Percentiles rank a stretch among this genome's conserved stretches.
phyloP scores from a whole-genome alignment of 2,113 vertebrate genomes.

The Nothocercus julius region DNA sequence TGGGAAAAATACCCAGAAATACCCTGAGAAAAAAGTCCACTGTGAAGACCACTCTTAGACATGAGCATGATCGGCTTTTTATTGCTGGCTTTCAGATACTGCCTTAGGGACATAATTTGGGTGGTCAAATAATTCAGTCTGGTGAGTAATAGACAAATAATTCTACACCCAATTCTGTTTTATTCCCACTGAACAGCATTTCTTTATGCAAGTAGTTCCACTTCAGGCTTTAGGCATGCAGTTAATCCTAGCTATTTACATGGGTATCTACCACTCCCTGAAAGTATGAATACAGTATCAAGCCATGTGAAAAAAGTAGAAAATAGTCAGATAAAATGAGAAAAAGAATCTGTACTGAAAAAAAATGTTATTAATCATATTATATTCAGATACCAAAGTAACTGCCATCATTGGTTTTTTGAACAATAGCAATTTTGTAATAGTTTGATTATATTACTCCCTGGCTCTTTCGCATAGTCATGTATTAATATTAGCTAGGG shows the following conservation, averaged over 20 bases:
- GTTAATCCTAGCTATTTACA: conserved; percentile 51
- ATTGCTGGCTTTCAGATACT: background rate
- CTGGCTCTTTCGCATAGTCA: background rate
- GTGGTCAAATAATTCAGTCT: conserved; percentile 60
- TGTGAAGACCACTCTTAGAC: background rate
- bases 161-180: conserved; percentile 53
- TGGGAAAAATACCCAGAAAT: background rate
- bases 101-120: conserved; percentile 44
- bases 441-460: background rate
- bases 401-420: background rate
- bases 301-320: background rate
- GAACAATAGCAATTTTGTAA: background rate
- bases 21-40: background rate
- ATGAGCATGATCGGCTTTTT: background rate
- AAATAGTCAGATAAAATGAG: background rate
- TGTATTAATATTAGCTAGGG: background rate
- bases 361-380: background rate
- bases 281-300: background rate
- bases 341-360: background rate
- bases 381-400: background rate
- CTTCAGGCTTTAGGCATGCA: conserved; percentile 39
- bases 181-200: conserved; percentile 29
- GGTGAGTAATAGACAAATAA: conserved; percentile 66
- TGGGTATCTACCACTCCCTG: conserved; percentile 19
- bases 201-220: conserved; percentile 35